phyloP scores from a whole-genome alignment of 92 coral and sea anemone species.

The Pocillopora grandis region DNA sequence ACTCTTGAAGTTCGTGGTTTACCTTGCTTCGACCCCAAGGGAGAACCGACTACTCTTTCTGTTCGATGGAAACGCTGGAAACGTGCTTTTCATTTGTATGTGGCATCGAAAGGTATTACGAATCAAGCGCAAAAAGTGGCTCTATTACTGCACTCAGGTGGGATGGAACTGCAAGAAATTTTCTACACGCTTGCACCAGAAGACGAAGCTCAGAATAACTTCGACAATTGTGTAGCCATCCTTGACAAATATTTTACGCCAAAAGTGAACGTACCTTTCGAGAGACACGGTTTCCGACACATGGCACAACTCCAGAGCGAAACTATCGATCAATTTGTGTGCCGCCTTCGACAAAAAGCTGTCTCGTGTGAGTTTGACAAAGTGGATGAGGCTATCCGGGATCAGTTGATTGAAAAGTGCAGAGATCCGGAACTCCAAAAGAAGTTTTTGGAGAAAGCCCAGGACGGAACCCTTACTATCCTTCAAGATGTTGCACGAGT shows the following conservation, averaged over 20 bases:
- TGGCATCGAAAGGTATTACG: conserved; percentile 52
- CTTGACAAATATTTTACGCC: neutral
- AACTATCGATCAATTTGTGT: neutral
- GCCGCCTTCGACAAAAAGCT: neutral
- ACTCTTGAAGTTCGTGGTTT: conserved; percentile 1
- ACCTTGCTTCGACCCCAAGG: conserved; percentile 45
- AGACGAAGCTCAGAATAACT: conserved; percentile 22
- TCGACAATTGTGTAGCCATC: neutral
- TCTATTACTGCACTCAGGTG: conserved; percentile 44
- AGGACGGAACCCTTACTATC: neutral
- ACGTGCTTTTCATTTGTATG: conserved; percentile 56
- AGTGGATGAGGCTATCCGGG: too few relatives aligned
- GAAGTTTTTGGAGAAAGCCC: conserved; percentile 37
- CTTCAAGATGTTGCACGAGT: too few relatives aligned
- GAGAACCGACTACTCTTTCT: conserved; percentile 35
- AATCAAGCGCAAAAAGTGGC: conserved; percentile 49
- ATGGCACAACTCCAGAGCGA: neutral
- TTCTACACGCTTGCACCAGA: conserved; percentile 29
- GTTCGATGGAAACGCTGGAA: conserved; percentile 47
- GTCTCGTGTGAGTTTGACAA: conserved; percentile 3
- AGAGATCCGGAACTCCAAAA: too few relatives aligned
- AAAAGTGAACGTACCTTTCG: neutral
- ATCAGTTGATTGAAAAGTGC: too few relatives aligned
- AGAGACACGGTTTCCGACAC: neutral
- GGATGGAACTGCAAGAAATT: conserved; percentile 48